A percentile compares a stretch with the other conserved stretches of the same genome.
phyloP scores from a whole-genome alignment of 2,888 invertebrate genomes.

The Cartodere bifasciata region DNA sequence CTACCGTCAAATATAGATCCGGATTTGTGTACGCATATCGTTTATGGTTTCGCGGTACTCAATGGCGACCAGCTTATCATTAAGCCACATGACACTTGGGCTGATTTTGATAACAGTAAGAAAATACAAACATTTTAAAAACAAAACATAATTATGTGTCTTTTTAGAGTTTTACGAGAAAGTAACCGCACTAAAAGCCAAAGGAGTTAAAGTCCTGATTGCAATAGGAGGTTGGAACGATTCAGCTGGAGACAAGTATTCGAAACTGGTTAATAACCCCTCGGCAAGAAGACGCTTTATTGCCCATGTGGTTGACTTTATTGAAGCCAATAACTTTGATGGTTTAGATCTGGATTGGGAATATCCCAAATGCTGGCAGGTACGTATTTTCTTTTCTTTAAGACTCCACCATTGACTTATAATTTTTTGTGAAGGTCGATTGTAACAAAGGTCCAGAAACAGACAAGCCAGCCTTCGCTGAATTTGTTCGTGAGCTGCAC shows the following conservation, averaged over 20 bases:
- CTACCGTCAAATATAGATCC: slow-evolving; percentile 73
- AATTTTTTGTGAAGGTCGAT: slow-evolving; percentile 45
- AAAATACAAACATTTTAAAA: slow-evolving; percentile 15
- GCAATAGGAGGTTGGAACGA: slow-evolving; percentile 95
- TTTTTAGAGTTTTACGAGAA: slow-evolving; percentile 72
- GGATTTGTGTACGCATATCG: slow-evolving; percentile 78
- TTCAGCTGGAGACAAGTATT: slow-evolving; percentile 81
- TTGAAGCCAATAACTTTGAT: slow-evolving; percentile 71
- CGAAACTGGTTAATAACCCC: slow-evolving; percentile 63
- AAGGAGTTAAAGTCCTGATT: slow-evolving; percentile 67
- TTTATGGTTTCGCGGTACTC: slow-evolving; percentile 85
- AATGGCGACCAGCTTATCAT: slow-evolving; percentile 62
- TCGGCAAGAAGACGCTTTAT: slow-evolving; percentile 61
- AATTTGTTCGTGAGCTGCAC: slow-evolving; percentile 61
- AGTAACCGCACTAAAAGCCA: slow-evolving; percentile 58
- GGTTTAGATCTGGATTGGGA: slow-evolving; percentile 92
- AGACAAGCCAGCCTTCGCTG: slow-evolving; percentile 68
- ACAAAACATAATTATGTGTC: slow-evolving; percentile 1
- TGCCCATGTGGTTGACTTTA: slow-evolving; percentile 60
- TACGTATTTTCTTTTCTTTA: slow-evolving; percentile 21
- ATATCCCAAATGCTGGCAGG: slow-evolving; percentile 87
- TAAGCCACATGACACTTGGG: slow-evolving; percentile 79
- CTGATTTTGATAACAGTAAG: slow-evolving; percentile 78
- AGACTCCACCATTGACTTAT: too few species aligned
- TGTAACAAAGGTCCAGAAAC: slow-evolving; percentile 70